Conservation (phyloP, 2,113 vertebrate genomes). For the Burhinus bistriatus region DNA sequence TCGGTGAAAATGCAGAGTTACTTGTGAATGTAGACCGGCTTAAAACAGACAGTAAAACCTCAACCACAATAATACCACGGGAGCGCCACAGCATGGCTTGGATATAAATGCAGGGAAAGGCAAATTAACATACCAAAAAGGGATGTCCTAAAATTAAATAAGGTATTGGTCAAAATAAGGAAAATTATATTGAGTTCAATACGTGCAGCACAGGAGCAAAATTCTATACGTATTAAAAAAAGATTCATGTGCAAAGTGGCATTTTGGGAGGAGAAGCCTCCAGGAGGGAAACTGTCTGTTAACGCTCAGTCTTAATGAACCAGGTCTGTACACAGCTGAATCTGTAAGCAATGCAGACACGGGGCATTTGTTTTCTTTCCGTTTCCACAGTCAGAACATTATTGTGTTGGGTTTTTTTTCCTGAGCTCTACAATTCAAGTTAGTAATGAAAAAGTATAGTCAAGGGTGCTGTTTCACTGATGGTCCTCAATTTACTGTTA, state of each 20-base stretch:
- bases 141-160: background rate
- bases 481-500: background rate
- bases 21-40: background rate
- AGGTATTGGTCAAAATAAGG: background rate
- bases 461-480: background rate
- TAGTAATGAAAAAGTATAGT: background rate
- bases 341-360: background rate
- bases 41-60: background rate
- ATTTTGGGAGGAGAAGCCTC: background rate
- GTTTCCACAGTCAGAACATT: background rate
- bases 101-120: background rate
- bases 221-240: too few species aligned
- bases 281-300: background rate
- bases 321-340: background rate
- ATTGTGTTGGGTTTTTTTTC: too few species aligned
- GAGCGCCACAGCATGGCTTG: accelerated
- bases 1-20: background rate
- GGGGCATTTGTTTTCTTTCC: background rate
- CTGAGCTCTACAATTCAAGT: background rate
- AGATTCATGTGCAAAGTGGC: background rate
- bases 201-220: background rate
- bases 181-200: background rate
- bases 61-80: accelerated
- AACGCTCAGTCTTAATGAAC: background rate
- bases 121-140: background rate